Evolutionary conservation across 2,797 vertebrate genomes (phyloP).

Genomic region (Lates japonicus): DNA sequence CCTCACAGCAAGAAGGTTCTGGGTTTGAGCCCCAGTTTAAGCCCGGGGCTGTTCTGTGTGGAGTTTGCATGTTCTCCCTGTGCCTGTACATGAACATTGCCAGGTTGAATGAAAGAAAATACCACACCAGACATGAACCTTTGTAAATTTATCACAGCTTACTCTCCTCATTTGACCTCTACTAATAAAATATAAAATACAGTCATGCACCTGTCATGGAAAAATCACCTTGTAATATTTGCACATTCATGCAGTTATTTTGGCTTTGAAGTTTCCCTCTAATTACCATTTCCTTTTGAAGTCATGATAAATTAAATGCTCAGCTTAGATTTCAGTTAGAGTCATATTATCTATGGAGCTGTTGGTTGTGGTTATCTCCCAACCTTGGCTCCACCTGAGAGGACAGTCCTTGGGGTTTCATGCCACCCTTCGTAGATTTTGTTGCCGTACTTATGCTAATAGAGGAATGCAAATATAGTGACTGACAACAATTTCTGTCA

Average conservation of each 20-base stretch:
- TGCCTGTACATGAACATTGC: neutral
- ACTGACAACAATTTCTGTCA: constrained; percentile 54
- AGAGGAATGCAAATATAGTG: constrained; percentile 59
- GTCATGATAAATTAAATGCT: constrained; percentile 61
- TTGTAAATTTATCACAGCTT: neutral
- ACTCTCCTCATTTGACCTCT: constrained; percentile 18
- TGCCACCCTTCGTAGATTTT: constrained; percentile 51
- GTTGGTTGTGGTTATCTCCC: constrained; percentile 63
- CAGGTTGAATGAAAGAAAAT: neutral
- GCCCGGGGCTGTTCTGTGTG: too few species aligned
- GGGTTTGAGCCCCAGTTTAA: too few species aligned
- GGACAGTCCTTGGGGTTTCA: constrained; percentile 52
- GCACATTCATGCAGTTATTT: constrained; percentile 58
- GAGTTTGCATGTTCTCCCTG: too few species aligned
- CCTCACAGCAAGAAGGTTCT: too few species aligned
- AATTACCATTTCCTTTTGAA: constrained; percentile 75
- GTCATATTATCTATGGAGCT: constrained; percentile 69
- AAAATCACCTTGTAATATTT: constrained; percentile 39
- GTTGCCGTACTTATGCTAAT: constrained; percentile 64
- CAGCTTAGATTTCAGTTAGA: constrained; percentile 57
- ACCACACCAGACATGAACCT: neutral
- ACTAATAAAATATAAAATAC: constrained; percentile 37
- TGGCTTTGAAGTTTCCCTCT: constrained; percentile 70
- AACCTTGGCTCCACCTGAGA: constrained; percentile 57
- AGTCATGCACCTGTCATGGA: constrained; percentile 26